A percentile compares a stretch with the other conserved stretches of the same genome.
Evolutionary conservation across 2,888 invertebrate genomes (phyloP).

Genomic region (Podabrus alpinus): DNA sequence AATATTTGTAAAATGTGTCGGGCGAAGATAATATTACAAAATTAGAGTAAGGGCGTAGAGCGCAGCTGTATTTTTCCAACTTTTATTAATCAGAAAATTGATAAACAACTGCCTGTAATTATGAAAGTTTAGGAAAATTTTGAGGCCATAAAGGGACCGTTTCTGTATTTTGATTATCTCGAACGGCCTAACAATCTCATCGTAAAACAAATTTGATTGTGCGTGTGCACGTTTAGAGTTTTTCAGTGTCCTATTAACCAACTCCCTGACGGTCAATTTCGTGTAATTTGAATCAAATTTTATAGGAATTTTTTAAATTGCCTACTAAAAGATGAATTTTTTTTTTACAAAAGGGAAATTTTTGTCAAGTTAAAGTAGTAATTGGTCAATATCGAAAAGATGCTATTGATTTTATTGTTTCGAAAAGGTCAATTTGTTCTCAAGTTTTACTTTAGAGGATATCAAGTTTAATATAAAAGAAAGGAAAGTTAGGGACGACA

Average conservation of each 20-base stretch:
- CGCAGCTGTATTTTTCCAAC: no score
- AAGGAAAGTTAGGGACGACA: slow-evolving; percentile 18
- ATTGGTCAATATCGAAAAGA: background rate
- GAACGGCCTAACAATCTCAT: slow-evolving; percentile 17
- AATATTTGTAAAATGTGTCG: no score
- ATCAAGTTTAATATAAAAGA: slow-evolving; percentile 14
- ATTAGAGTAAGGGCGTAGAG: background rate
- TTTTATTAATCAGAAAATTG: background rate
- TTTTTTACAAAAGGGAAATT: background rate
- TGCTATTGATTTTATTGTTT: background rate
- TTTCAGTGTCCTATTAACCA: slow-evolving; percentile 40
- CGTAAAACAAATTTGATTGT: slow-evolving; percentile 43
- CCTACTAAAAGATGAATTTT: slow-evolving; percentile 5
- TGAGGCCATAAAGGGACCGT: slow-evolving; percentile 19
- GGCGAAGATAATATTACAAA: no score
- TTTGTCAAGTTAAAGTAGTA: background rate
- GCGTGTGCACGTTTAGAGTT: slow-evolving; percentile 35
- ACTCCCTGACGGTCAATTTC: slow-evolving; percentile 44
- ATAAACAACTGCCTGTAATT: background rate
- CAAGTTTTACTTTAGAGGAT: background rate
- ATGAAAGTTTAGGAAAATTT: background rate
- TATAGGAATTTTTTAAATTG: slow-evolving; percentile 37
- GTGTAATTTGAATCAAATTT: slow-evolving; percentile 47
- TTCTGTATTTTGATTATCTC: slow-evolving; percentile 15
- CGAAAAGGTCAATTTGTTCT: background rate